Evolutionary conservation across 2,797 vertebrate species (phyloP).

Genomic region (Protonibea diacanthus): DNA sequence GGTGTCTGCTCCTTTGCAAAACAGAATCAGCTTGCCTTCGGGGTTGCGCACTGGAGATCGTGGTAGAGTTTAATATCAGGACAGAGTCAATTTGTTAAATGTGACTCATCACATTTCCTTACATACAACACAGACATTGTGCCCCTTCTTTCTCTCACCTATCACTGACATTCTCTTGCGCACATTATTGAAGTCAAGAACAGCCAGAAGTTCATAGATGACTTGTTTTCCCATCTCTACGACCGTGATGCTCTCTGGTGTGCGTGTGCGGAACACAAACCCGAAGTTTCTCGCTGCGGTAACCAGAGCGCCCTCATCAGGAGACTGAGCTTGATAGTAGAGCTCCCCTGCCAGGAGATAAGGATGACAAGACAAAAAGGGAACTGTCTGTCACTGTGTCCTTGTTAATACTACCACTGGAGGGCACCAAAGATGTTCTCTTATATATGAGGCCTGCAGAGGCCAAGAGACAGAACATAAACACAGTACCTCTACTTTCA

Average conservation of each 20-base stretch:
- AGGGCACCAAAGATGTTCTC: background rate
- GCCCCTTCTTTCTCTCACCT: constrained; percentile 78
- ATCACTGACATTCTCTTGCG: constrained; percentile 98
- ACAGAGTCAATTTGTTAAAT: background rate
- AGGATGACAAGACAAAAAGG: background rate
- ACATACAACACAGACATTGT: background rate
- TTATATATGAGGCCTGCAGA: background rate
- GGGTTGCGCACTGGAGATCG: constrained; percentile 87
- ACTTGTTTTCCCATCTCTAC: constrained; percentile 90
- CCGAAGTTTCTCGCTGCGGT: constrained; percentile 96
- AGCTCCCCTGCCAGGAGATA: constrained; percentile 84
- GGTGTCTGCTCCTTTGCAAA: constrained; percentile 97
- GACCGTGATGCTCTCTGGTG: constrained; percentile 88
- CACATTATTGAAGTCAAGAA: constrained; percentile 94
- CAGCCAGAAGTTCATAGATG: constrained; percentile 90
- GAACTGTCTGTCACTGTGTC: too few species aligned
- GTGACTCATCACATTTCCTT: background rate
- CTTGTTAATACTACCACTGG: background rate
- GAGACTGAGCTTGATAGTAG: constrained; percentile 95
- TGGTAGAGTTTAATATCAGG: background rate
- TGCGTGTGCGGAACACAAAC: constrained; percentile 92
- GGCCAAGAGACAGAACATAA: background rate
- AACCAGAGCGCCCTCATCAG: constrained; percentile 95
- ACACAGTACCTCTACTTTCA: background rate
- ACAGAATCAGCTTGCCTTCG: constrained; percentile 88